These are phyloP conservation scores for Caenorhabditis tropicalis DNA, from an alignment of 1,140 invertebrate genomes.

Conservation along the genomic window DNA sequence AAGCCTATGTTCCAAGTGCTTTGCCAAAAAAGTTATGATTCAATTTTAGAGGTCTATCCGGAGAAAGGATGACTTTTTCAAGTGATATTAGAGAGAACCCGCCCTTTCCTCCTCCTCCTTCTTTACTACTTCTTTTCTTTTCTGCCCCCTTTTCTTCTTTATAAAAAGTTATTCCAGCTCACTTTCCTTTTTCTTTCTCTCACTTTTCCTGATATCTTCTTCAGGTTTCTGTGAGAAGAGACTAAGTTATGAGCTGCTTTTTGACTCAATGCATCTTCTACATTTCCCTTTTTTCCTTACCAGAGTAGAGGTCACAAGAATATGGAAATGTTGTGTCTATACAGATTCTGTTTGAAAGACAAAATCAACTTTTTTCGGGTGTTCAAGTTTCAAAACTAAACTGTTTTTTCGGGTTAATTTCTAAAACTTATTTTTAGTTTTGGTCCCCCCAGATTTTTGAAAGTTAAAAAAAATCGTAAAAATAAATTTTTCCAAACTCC, in stretches of 20 bases:
- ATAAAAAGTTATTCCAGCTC: constrained; percentile 24
- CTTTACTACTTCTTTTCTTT: neutral
- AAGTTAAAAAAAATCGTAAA: too few relatives aligned
- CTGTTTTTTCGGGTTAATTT: too few relatives aligned
- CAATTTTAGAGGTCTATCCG: constrained; percentile 30
- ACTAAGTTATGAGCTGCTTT: constrained; percentile 27
- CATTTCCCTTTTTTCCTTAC: neutral
- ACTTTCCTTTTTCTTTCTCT: neutral
- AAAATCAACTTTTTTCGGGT: too few relatives aligned
- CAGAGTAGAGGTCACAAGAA: neutral
- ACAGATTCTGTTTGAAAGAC: too few relatives aligned
- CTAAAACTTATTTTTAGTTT: too few relatives aligned
- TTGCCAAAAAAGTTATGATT: neutral
- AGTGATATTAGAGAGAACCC: constrained; percentile 23
- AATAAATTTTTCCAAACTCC: too few relatives aligned
- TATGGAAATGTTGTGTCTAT: too few relatives aligned
- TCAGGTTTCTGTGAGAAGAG: constrained; percentile 6
- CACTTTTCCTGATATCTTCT: constrained; percentile 24
- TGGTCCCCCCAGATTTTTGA: too few relatives aligned
- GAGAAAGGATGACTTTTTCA: neutral
- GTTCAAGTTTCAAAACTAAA: too few relatives aligned
- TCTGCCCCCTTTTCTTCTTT: neutral
- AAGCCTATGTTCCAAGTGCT: constrained; percentile 22
- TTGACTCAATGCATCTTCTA: constrained; percentile 23
- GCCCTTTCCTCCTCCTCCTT: neutral